These are phyloP conservation scores for Cryptoblepharus egeriae DNA, from an alignment of 2,797 vertebrate species.

Conservation along the genomic window DNA sequence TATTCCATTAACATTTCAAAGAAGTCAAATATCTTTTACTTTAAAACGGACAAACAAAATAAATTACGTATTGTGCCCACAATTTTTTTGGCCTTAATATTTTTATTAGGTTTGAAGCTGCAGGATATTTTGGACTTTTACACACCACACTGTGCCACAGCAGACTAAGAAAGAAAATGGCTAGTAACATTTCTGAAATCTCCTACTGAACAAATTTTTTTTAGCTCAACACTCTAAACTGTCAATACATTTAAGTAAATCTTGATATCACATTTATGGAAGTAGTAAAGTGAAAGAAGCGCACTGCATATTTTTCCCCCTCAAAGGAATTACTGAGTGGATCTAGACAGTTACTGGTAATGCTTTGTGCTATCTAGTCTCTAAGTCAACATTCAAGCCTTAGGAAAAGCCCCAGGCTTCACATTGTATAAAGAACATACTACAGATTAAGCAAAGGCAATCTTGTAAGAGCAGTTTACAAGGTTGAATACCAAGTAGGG, in stretches of 20 bases:
- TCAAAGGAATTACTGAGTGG: conserved; percentile 3
- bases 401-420: conserved; percentile 16
- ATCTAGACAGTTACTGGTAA: not conserved
- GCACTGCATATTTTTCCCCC: not conserved
- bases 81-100: no score
- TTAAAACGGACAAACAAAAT: no score
- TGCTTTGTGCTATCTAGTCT: not conserved
- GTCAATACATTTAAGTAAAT: not conserved
- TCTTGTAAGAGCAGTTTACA: conserved; percentile 19
- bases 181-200: not conserved
- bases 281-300: conserved; percentile 3
- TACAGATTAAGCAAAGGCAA: conserved; percentile 29
- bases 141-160: not conserved
- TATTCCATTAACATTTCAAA: no score
- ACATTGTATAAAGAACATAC: conserved; percentile 10
- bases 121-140: no score
- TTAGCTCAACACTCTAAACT: not conserved
- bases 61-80: no score
- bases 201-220: not conserved
- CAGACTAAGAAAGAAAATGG: no score
- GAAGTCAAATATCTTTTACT: no score
- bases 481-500: conserved; percentile 8
- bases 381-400: conserved; percentile 7
- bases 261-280: not conserved
- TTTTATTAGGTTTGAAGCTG: not conserved